Conservation (phyloP, 2,888 invertebrate genomes). For the Philopedon plagiatum region DNA sequence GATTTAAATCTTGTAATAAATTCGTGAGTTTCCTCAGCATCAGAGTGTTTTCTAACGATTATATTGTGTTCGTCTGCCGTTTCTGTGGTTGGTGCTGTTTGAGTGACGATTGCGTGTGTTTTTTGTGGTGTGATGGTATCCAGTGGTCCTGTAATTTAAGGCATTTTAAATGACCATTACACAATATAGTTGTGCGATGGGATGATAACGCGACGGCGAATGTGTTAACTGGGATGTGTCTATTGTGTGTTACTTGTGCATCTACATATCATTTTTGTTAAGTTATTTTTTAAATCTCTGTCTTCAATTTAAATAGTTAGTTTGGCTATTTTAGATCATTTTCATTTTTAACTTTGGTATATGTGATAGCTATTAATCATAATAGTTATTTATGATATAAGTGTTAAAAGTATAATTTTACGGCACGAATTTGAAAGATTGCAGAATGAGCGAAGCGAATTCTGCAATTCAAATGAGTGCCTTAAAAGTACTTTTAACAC, state of each 20-base stretch:
- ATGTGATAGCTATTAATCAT: no score
- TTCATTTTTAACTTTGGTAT: no score
- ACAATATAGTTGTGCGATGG: conserved; percentile 26
- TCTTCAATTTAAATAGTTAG: neutral
- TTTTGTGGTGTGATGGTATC: conserved; percentile 66
- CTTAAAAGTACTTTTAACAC: no score
- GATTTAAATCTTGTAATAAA: conserved; percentile 74
- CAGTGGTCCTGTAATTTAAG: conserved; percentile 66
- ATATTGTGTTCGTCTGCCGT: conserved; percentile 65
- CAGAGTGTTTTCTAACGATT: conserved; percentile 61
- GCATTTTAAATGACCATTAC: conserved; percentile 33
- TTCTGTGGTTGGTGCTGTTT: conserved; percentile 61
- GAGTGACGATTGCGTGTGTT: conserved; percentile 66
- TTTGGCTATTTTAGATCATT: no score
- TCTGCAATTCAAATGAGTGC: no score
- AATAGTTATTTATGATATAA: no score
- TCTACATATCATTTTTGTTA: conserved; percentile 5
- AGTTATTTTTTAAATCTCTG: conserved; percentile 1
- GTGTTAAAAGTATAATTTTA: no score
- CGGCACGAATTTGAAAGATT: no score
- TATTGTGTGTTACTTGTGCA: conserved; percentile 30
- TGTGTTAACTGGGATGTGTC: conserved; percentile 40
- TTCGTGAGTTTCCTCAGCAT: conserved; percentile 73
- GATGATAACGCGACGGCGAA: conserved; percentile 38
- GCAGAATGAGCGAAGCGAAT: no score